These are phyloP conservation scores for Parotia lawesii DNA, from an alignment of 2,113 vertebrate species.

Conservation along the genomic window DNA sequence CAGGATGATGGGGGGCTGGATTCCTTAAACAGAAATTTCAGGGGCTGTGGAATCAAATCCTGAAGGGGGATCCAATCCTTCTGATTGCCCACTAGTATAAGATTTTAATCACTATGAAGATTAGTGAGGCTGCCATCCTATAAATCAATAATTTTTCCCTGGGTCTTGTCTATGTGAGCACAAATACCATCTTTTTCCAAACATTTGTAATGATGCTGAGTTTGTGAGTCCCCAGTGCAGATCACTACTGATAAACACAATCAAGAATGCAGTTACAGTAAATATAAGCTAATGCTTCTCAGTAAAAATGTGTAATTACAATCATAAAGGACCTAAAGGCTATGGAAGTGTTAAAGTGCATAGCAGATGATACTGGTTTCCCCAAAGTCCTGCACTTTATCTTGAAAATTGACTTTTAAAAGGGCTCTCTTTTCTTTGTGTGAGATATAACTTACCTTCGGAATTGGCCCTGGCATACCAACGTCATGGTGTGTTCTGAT, in stretches of 20 bases:
- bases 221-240: not conserved
- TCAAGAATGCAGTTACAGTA: not conserved
- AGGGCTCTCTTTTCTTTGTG: not conserved
- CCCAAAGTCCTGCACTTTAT: not conserved
- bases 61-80: not conserved
- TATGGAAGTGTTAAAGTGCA: not conserved
- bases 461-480: not conserved
- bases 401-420: not conserved
- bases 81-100: not conserved
- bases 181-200: not conserved
- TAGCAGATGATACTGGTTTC: not conserved
- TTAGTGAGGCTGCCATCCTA: not conserved
- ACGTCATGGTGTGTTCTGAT: fast-evolving
- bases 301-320: not conserved
- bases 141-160: not conserved
- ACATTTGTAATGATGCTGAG: not conserved
- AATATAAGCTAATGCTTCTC: not conserved
- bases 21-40: not conserved
- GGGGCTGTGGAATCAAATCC: not conserved
- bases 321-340: not conserved
- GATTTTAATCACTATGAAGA: not conserved
- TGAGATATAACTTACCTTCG: not conserved
- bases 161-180: not conserved
- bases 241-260: not conserved
- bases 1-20: not conserved